Base-by-base conservation (phyloP, 1,140 invertebrate genomes). In the Fopius arisanus region DNA sequence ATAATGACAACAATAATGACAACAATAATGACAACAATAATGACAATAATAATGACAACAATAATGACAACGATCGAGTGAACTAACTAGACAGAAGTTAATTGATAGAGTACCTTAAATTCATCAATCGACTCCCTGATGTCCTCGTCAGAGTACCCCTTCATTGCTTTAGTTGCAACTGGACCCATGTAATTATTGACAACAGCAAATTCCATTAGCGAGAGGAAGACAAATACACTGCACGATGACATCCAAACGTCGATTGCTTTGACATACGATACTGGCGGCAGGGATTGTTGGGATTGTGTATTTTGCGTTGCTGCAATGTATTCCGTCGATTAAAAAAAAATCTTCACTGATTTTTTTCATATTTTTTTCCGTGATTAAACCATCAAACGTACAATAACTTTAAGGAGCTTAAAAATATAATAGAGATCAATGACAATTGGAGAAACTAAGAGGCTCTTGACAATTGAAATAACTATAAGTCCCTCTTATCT, bases 161-260 rank as follows among this genome's bases (percentile, higher is more conserved):
- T 96, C 94, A 96, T 96, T 5, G 93, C 93, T 84, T 96, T 96
- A 23, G 94, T 96, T 23, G 94, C 94, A 0, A 95, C 91, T 0
- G 94, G 94, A 0, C 95, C 95, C 94, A 96, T 96, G 84, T 95
- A 96, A 84, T 96, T 95, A 83, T 97, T 97, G 23, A 97, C 96
- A 0, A 97, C 92, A 0, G 95, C 96, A 83, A 96, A 97, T 88
- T 97, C 95, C 91, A 97, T 96, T 0, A 97, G 88, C 0, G 95
- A 96, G n/a, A 96, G 90, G 84, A 97, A 97, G 3, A 97, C 95
- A 83, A 97, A 97, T 19, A 96, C 94, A 19, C 95, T 96, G 85
- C 96, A 96, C 5, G 94, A 96, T 0, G 95, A 96, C 95, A 97
- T 96, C 94, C 95, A 97, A 0, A 97, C 93, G 85, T 97, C 96